Base-by-base conservation (phyloP, 2,113 vertebrate species). In the Pagrus major region DNA sequence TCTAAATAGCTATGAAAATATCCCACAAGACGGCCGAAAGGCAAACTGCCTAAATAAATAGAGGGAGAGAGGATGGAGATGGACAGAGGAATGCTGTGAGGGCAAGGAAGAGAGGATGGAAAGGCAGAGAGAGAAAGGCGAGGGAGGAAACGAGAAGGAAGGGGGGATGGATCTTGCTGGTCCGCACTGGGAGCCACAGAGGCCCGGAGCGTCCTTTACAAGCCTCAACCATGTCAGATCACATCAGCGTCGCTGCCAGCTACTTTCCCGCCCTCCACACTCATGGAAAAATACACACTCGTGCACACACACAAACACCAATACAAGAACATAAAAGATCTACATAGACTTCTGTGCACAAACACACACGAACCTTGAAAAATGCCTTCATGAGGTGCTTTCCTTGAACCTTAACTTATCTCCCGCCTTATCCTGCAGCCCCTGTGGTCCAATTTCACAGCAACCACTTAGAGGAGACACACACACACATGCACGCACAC, bases 181-280 rank as follows among this genome's bases (percentile, higher is more conserved):
- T 89, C 78, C 27, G 52, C 59, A 58, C 69, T 65, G 72, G 47
- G 68, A 72, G 81, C 64, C 72, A 82, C 78, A 54, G 65, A 88
- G 81, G 78, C 91, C 86, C 41, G 23, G 42, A 90, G 91, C 80
- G 21, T 86, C 81, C 87, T 89, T 82, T 88, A 81, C 85, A 81
- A 89, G 72, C 88, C 72, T 70, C 68, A 68, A 73, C 86, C 83
- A 87, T 87, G 90, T 94, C 92, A 88, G 70, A 92, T 93, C 92
- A 76, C 84, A 93, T 94, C 90, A 94, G 66, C 23, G 58, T 85
- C 61, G 33, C 89, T 84, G 85, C 77, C 71, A 86, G 86, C 88
- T 76, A 55, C 75, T 59, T 81, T 65, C 67, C 68, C 75, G 76
- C 51, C 68, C n/a, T 56, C 72, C 41, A 67, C 60, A 82, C 74